phyloP scores from a whole-genome alignment of 2,888 invertebrate species.

The Epicampocera succincta region DNA sequence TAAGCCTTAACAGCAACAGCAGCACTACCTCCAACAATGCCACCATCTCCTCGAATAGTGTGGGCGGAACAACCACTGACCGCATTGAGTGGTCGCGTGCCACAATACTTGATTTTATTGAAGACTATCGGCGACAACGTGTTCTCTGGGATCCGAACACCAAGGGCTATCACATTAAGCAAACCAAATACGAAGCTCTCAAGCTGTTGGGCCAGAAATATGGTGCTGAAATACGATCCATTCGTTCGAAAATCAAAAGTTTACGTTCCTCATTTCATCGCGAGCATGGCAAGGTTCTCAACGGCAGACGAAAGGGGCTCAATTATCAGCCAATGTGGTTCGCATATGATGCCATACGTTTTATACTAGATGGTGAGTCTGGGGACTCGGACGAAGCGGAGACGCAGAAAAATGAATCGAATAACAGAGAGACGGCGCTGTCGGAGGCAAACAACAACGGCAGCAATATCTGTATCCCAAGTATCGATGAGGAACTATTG shows the following conservation, averaged over 20 bases:
- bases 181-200: conserved; percentile 80
- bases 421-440: conserved; percentile 39
- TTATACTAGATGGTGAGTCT: conserved; percentile 78
- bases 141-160: conserved; percentile 81
- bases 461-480: conserved; percentile 38
- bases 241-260: conserved; percentile 80
- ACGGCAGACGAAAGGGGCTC: conserved; percentile 78
- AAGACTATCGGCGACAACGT: conserved; percentile 78
- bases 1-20: conserved; percentile 35
- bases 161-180: conserved; percentile 80
- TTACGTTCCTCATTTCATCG: conserved; percentile 80
- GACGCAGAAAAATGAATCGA: conserved; percentile 53
- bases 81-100: conserved; percentile 81
- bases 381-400: conserved; percentile 71
- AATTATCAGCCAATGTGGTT: conserved; percentile 81
- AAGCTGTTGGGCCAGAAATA: conserved; percentile 79
- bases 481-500: conserved; percentile 61
- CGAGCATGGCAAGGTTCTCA: conserved; percentile 80
- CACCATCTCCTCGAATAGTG: conserved; percentile 2
- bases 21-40: conserved; percentile 31
- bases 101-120: conserved; percentile 79
- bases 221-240: conserved; percentile 80
- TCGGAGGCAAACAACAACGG: conserved; percentile 36
- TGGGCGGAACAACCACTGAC: conserved; percentile 71
- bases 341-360: conserved; percentile 80